Conservation (phyloP, 2,797 vertebrate species). For the Pantherophis alleghaniensis region DNA sequence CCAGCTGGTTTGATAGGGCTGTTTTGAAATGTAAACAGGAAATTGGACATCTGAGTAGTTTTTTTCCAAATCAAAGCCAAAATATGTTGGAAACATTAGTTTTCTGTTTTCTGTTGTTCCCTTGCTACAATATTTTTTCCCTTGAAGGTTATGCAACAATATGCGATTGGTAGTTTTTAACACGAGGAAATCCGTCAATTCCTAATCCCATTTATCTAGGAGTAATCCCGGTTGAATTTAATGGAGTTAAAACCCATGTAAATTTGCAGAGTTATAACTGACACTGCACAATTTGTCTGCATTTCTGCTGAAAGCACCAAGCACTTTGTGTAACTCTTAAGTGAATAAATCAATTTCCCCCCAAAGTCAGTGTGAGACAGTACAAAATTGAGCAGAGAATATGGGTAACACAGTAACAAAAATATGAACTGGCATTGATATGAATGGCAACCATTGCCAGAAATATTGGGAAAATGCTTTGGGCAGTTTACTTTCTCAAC, state of each 20-base stretch:
- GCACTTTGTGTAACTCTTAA: background rate
- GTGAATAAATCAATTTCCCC: background rate
- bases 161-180: background rate
- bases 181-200: background rate
- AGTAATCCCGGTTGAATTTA: background rate
- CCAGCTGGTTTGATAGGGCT: background rate
- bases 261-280: background rate
- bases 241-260: background rate
- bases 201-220: background rate
- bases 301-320: background rate
- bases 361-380: no score
- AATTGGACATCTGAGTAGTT: background rate
- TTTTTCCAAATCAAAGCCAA: background rate
- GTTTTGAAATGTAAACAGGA: background rate
- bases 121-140: background rate
- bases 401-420: background rate
- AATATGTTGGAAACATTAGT: background rate
- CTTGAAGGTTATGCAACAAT: background rate
- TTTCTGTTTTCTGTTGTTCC: background rate
- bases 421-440: background rate
- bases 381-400: background rate
- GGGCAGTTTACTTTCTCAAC: background rate
- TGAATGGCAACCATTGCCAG: background rate
- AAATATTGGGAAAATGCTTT: background rate
- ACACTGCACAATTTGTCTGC: background rate